Evolutionary conservation across 2,113 vertebrate species (phyloP).

Genomic region (Brachirus orientalis): DNA sequence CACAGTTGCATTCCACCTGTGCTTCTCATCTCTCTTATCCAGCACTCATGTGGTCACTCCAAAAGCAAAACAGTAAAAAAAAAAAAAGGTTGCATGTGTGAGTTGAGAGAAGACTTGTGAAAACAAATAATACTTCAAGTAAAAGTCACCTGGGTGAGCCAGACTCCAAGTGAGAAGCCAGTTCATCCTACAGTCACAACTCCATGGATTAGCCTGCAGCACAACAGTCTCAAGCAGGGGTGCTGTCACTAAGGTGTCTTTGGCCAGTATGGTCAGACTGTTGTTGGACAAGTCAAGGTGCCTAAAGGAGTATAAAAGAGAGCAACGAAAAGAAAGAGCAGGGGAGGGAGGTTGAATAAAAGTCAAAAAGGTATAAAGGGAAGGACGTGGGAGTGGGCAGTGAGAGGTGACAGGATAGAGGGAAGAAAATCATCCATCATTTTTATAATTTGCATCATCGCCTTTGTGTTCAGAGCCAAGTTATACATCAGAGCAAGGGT

Average conservation of each 20-base stretch:
- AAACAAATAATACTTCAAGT: constrained; percentile 1
- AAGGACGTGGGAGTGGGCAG: constrained; percentile 7
- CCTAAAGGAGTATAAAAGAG: constrained; percentile 38
- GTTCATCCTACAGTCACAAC: constrained; percentile 87
- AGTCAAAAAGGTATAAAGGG: constrained; percentile 4
- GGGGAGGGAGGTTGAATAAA: not conserved
- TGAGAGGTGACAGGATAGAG: constrained; percentile 13
- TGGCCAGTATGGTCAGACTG: constrained; percentile 80
- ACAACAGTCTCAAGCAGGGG: constrained; percentile 89
- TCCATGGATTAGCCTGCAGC: constrained; percentile 91
- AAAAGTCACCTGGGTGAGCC: constrained; percentile 81
- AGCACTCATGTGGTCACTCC: too few relatives aligned
- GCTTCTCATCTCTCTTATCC: not conserved
- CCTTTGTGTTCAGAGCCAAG: constrained; percentile 1
- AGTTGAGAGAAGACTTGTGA: not conserved
- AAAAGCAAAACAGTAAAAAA: not conserved
- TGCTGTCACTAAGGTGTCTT: constrained; percentile 78
- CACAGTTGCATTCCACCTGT: too few relatives aligned
- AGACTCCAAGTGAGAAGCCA: constrained; percentile 87
- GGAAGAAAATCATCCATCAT: constrained; percentile 23
- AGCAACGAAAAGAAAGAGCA: constrained; percentile 9
- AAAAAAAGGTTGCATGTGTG: not conserved
- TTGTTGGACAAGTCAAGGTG: constrained; percentile 94
- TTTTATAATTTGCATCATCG: constrained; percentile 20
- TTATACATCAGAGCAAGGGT: not conserved